Conservation (phyloP, 2,113 vertebrate species). For the Nansenia antarctica region DNA sequence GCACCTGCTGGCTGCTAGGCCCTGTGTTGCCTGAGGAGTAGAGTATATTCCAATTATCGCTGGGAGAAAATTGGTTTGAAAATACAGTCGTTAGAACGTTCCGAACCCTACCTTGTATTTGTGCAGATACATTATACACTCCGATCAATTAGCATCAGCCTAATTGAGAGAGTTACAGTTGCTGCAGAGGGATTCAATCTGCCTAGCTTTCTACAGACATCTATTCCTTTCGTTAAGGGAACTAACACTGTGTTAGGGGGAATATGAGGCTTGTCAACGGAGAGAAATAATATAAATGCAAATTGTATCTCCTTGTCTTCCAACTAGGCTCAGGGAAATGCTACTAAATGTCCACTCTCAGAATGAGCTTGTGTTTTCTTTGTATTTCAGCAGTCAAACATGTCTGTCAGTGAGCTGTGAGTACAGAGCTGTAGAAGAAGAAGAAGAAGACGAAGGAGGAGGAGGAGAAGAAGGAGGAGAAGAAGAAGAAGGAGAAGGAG, state of each 20-base stretch:
- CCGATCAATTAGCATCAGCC: background rate
- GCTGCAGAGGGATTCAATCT: background rate
- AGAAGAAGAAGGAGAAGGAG: too few species aligned
- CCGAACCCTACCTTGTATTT: background rate
- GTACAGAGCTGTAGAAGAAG: conserved; percentile 25
- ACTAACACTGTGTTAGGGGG: conserved; percentile 5
- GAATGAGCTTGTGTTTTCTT: background rate
- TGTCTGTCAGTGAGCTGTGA: conserved; percentile 44
- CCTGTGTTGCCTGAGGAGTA: conserved; percentile 37
- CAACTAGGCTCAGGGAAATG: conserved; percentile 32
- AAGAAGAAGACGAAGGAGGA: too few species aligned
- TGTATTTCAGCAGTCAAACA: conserved; percentile 32
- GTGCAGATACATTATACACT: background rate
- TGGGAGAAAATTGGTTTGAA: conserved; percentile 26
- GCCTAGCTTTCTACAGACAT: too few species aligned
- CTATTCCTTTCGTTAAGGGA: too few species aligned
- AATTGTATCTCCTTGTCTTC: conserved; percentile 6
- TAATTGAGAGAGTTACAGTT: background rate
- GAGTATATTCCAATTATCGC: conserved; percentile 40
- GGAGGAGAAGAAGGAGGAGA: too few species aligned
- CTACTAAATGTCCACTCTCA: conserved; percentile 9
- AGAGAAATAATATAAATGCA: conserved; percentile 22
- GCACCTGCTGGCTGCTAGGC: conserved; percentile 38
- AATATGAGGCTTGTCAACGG: conserved; percentile 10
- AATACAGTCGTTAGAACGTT: background rate